Base-by-base conservation (phyloP, 2,797 vertebrate genomes). In the Carapus acus region DNA sequence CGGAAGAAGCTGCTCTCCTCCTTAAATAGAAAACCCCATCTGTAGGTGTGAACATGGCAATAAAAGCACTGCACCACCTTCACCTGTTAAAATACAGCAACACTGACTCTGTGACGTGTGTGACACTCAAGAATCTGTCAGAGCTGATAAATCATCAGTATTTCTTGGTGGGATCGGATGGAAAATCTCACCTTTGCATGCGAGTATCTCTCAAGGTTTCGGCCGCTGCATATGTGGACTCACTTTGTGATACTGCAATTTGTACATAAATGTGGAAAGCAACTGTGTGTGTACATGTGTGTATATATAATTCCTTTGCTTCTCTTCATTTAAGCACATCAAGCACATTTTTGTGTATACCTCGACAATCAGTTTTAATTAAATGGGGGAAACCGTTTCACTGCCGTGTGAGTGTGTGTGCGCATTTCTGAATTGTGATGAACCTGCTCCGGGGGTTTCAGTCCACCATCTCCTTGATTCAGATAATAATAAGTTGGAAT, bases 331-430 rank as follows among this genome's bases (percentile, higher is more conserved):
- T 84, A 65, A 80, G 75, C 81, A 80, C 82, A 78, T 63, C 58
- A 73, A 74, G 75, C 76, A 83, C 71, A 76, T 57, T 17, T 59
- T 58, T 70, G 55, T 73, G 57, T 75, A 59, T 63, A 68, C 58
- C 73, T 64, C 82, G 85, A 87, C 86, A 87, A 89, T 89, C 82
- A 81, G 23, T 84, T 86, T 83, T 69, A 82, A 86, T 76, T 87
- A 85, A 83, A 82, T 49, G 45, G 69, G 79, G 55, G 76, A 84
- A 67, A 56, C n/a, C n/a, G n/a, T n/a, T 7, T 17, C 37, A 76
- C 68, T 80, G 70, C 77, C 81, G 82, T 67, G 62, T 58, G 34
- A 17, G 29, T 12, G 20, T 39, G 16, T 46, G 16, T 36, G 14
- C 16, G 43, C 20, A 19, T 33, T 17, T 9, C 13, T 7, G 19